These are phyloP conservation scores for Megastigmus dorsalis DNA, from an alignment of 2,888 invertebrate species.

Conservation along the genomic window DNA sequence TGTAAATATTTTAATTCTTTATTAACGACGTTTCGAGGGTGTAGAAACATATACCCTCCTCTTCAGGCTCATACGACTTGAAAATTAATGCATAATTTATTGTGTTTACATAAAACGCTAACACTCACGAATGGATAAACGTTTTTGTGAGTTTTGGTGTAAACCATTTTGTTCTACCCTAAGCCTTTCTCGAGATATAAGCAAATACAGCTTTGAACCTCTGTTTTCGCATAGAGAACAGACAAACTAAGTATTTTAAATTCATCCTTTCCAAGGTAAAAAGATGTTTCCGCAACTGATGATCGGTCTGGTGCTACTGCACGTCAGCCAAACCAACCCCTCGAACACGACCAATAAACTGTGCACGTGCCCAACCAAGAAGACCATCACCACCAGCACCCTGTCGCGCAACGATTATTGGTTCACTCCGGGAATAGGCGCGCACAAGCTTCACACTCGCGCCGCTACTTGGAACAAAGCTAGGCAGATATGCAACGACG, in stretches of 20 bases:
- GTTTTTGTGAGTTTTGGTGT: background rate
- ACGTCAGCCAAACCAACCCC: background rate
- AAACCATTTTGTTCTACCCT: too few species aligned
- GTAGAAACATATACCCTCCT: too few species aligned
- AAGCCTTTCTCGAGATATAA: too few species aligned
- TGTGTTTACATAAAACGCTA: too few species aligned
- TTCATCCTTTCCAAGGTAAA: background rate
- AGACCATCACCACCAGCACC: too few species aligned
- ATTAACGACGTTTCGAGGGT: too few species aligned
- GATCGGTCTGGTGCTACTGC: background rate
- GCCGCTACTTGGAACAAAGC: constrained; percentile 66
- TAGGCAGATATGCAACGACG: constrained; percentile 66
- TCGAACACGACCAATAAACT: background rate
- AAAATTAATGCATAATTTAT: too few species aligned
- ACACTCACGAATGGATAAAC: background rate
- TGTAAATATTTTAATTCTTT: too few species aligned
- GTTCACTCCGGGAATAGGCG: constrained; percentile 64
- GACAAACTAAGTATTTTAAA: background rate
- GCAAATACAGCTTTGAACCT: too few species aligned
- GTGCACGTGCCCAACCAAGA: constrained; percentile 54
- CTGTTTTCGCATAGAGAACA: too few species aligned
- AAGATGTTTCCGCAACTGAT: background rate
- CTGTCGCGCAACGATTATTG: constrained; percentile 65
- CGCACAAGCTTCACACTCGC: constrained; percentile 66
- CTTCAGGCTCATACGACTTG: too few species aligned